Evolutionary conservation across 2,797 vertebrate genomes (phyloP).

Genomic region (Scolopax bukidnonensis): DNA sequence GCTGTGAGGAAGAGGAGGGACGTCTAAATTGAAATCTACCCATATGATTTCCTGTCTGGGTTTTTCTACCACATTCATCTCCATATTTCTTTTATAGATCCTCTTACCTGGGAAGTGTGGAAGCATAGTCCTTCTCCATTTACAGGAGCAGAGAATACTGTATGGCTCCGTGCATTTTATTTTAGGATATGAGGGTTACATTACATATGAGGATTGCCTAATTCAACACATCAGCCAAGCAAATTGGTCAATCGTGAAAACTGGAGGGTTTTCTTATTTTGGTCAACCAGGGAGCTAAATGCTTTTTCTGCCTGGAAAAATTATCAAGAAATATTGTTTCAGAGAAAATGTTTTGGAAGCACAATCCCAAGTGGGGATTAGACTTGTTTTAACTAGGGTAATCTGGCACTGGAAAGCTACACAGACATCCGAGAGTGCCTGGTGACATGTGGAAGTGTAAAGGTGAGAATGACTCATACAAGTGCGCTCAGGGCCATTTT

Average conservation of each 20-base stretch:
- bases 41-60: neutral
- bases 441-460: neutral
- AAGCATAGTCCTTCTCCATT: neutral
- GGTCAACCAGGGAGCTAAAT: neutral
- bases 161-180: neutral
- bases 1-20: neutral
- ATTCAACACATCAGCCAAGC: neutral
- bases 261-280: neutral
- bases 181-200: neutral
- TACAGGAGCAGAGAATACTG: neutral
- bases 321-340: conserved; percentile 19
- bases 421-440: neutral
- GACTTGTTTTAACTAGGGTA: neutral
- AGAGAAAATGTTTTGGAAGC: conserved; percentile 35
- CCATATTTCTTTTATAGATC: neutral
- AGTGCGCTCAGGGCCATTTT: neutral
- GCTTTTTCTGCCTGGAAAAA: conserved; percentile 5
- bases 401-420: neutral
- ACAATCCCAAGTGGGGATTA: conserved; percentile 16
- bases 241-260: neutral
- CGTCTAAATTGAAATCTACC: neutral
- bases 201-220: neutral
- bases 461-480: conserved; percentile 58
- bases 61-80: neutral
- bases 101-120: neutral